Evolutionary conservation across 2,888 invertebrate species (phyloP).

Genomic region (Synergus umbraculus): DNA sequence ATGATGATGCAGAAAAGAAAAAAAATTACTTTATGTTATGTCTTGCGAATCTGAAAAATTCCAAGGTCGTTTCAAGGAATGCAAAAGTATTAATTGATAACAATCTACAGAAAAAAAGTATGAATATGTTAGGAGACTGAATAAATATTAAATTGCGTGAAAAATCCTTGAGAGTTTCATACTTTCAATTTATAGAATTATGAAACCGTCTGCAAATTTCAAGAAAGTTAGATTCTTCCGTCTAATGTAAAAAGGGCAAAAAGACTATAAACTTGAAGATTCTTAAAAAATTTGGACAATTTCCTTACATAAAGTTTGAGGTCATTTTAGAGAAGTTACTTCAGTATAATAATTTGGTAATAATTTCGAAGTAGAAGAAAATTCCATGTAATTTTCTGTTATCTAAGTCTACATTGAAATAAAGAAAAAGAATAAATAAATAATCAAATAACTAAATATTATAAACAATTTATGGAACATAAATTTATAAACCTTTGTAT

Average conservation of each 20-base stretch:
- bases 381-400: constrained; percentile 6
- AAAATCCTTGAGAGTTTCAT: constrained; percentile 6
- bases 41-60: background rate
- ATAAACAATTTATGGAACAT: constrained; percentile 20
- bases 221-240: background rate
- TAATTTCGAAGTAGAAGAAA: background rate
- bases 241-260: background rate
- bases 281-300: background rate
- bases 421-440: background rate
- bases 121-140: background rate
- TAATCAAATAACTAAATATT: constrained; percentile 7
- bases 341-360: background rate
- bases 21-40: too few species aligned
- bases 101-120: background rate
- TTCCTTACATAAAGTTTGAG: background rate
- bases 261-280: background rate
- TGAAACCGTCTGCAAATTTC: background rate
- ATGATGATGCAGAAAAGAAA: too few species aligned
- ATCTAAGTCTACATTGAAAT: background rate
- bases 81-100: background rate
- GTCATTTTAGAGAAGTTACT: background rate
- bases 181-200: constrained; percentile 27
- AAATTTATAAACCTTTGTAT: background rate
- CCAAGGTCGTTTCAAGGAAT: background rate
- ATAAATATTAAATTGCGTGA: constrained; percentile 22